Base-by-base conservation (phyloP, 2,797 vertebrate genomes). In the Carduelis carduelis region DNA sequence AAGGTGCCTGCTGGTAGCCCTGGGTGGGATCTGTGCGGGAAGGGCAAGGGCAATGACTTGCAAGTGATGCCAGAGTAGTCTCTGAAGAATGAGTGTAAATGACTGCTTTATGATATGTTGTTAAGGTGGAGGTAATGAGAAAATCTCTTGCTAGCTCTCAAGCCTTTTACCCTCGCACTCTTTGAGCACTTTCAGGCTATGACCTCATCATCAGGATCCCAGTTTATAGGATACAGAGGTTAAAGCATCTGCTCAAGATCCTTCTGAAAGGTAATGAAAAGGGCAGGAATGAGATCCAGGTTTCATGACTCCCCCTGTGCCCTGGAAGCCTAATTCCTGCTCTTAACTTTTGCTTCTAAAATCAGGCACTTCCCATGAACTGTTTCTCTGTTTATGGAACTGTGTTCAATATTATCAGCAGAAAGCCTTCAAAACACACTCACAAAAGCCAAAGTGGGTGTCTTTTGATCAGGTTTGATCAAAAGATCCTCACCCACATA, bases 211-310 rank as follows among this genome's bases (percentile, higher is more conserved):
- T 90, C 89, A 83, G 56, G 89, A 53, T n/a, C 35, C 30, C 15
- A 5, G 32, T 90, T 90, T 84, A 63, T 41, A 41, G 70, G 60
- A 60, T 43, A 23, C 52, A 82, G 64, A 74, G 53, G 68, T 82
- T 76, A 90, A 92, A 82, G 37, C 23, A 60, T 27, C 70, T 90
- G 28, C 44, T 94, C 41, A 44, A 74, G 77, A 43, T 76, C 41
- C 56, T 91, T 76, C 66, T 76, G 74, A 90, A 87, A 90, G 59
- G 59, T 55, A 87, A 76, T 61, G 65, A 82, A 78, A 84, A 88
- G 50, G 50, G 41, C 26, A 70, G 78, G 23, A 55, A 32, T 23
- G 32, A 41, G 47, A 69, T 65, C 14, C 44, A 34, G 41, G 55
- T 87, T 82, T 81, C 35, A 14, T 34, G 39, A 68, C 41, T 84